Base-by-base conservation (phyloP, 2,888 invertebrate genomes). In the Maniola hyperantus region DNA sequence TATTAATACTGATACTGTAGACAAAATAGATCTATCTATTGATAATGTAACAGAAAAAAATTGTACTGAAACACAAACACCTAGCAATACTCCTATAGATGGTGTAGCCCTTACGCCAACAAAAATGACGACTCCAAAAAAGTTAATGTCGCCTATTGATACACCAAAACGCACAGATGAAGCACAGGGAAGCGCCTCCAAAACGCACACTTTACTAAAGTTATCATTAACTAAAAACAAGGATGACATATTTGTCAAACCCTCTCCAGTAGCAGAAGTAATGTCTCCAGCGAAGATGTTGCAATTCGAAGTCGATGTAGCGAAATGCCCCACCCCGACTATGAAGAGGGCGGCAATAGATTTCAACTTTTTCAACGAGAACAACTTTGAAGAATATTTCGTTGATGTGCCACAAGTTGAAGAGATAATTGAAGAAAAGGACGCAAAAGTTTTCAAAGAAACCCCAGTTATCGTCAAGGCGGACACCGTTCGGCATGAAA, bases 271-370 rank as follows among this genome's bases (percentile, higher is more conserved):
- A 0, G 68, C 76, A 18, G 92, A 90, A 55, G 70, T 87, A 20
- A 90, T 91, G 89, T 91, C 91, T 46, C 91, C 92, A 8, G 92
- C 92, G 18, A 86, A 77, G 81, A 91, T 91, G 90, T 75, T 92
- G 60, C 91, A 91, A 80, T 92, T 87, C 26, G 88, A 90, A 79
- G 73, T 91, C 18, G 86, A 88, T 58, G 61, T 76, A 54, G 75
- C 84, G 2, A 77, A 75, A 13, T 87, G 86, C 67, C 77, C 88
- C 5, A 91, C 92, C 13, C 91, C 91, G 2, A 91, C 92, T 5
- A 91, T 92, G 90, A 92, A 89, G 76, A 79, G 92, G 18, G 91
- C 91, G 1, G 84, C 79, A 6, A 78, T 92, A 0, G 88, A 92
- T 72, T 92, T 92, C 59, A 86, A 91, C 73, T 91, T 91, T 70